Base-by-base conservation (phyloP, 2,797 vertebrate genomes). In the Tinamus major region DNA sequence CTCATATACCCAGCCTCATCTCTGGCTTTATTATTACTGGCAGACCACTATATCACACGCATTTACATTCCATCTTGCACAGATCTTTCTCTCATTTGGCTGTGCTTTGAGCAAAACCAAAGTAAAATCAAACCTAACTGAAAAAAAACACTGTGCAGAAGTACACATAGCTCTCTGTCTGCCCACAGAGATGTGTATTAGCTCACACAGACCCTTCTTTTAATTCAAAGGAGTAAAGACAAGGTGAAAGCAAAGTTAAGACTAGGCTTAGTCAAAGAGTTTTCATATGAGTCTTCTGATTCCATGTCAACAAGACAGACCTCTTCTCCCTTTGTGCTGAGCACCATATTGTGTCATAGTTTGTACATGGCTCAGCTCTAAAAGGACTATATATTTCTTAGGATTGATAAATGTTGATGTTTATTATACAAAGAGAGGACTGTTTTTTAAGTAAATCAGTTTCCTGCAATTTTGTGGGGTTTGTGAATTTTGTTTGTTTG, bases 371-470 rank as follows among this genome's bases (percentile, higher is more conserved):
- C 5, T 72, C 55, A 79, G 3, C 24, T 24, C 3, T 79, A 86
- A 82, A 29, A 6, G n/a, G 5, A 59, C 10, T 62, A 53, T 3
- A 29, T 3, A 14, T 12, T 87, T 75, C 62, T 70, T 39, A 62
- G 39, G 49, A 71, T 7, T 2, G 1, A 6, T 64, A 24, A 44
- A 71, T 64, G 85, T 65, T 51, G 12, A 0, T 0, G 3, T 46
- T 51, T 51, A 37, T 3, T 27, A 23, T 56, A 42, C 1, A 89
- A 72, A 51, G 27, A 70, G 16, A 42, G 6, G 6, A 21, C 2
- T 15, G 56, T 55, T 55, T 64, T 61, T 15, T 41, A 24, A 56
- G 42, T 56, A 62, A 46, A 64, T 61, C 18, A 27, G 4, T 33
- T 74, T 77, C 39, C 18, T 20, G 0, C 51, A 6, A 89, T 48